phyloP scores from a whole-genome alignment of 2,888 invertebrate species.

The Heliconius aoede region DNA sequence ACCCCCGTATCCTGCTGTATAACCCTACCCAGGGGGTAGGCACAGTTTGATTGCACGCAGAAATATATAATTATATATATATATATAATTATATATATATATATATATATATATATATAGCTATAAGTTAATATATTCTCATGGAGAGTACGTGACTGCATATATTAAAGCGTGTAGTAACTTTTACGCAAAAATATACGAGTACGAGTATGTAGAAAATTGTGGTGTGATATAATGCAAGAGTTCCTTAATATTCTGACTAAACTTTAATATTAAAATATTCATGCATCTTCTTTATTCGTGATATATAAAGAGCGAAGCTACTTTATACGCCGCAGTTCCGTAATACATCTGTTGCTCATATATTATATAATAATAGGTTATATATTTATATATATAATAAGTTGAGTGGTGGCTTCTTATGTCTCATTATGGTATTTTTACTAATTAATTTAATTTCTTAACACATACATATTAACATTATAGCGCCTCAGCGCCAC shows the following conservation, averaged over 20 bases:
- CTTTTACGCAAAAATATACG: neutral
- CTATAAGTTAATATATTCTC: neutral
- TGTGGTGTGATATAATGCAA: constrained; percentile 7
- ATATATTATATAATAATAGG: no score
- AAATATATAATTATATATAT: neutral
- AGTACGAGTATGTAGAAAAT: neutral
- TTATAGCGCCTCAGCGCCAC: no score
- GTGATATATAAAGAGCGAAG: neutral
- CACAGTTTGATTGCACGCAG: neutral
- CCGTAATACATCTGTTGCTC: neutral
- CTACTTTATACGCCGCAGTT: neutral
- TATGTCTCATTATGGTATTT: no score
- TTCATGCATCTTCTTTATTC: neutral
- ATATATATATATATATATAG: neutral
- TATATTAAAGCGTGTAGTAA: neutral
- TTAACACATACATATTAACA: no score
- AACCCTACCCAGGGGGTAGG: no score
- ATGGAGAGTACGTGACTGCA: neutral
- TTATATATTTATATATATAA: neutral
- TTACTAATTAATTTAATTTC: no score
- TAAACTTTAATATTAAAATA: neutral
- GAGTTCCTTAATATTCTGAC: neutral
- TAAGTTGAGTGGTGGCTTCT: no score
- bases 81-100: neutral
- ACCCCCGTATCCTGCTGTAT: no score